These are phyloP conservation scores for Zonitis immaculata DNA, from an alignment of 2,888 invertebrate genomes.

Conservation along the genomic window DNA sequence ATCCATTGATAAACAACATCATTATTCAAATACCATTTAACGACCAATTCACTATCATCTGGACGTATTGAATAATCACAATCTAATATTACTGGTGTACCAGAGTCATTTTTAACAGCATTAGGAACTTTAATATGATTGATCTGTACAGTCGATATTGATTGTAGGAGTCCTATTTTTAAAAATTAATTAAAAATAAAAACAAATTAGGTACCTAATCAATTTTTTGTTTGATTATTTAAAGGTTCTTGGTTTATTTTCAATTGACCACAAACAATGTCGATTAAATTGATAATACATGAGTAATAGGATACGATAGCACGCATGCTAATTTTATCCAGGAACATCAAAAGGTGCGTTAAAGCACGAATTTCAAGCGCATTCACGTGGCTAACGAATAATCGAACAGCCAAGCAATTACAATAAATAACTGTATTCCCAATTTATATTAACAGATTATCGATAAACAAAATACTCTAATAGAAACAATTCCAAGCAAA, in stretches of 20 bases:
- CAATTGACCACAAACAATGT: not conserved
- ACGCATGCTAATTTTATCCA: constrained; percentile 14
- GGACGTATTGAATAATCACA: constrained; percentile 64
- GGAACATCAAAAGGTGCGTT: constrained; percentile 14
- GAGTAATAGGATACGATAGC: not conserved
- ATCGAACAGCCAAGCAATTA: not conserved
- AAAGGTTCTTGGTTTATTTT: not conserved
- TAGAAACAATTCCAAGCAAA: too few relatives aligned
- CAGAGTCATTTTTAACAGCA: constrained; percentile 44
- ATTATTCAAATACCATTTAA: constrained; percentile 71
- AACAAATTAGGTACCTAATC: not conserved
- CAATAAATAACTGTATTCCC: too few relatives aligned
- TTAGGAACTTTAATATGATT: constrained; percentile 46
- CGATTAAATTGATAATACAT: too few relatives aligned
- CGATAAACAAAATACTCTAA: too few relatives aligned
- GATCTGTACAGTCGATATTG: constrained; percentile 37
- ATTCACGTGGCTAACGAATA: constrained; percentile 8
- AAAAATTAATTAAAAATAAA: not conserved
- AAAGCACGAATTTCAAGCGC: constrained; percentile 10
- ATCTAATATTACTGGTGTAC: constrained; percentile 58
- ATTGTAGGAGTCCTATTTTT: not conserved
- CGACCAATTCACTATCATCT: constrained; percentile 64
- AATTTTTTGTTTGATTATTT: not conserved
- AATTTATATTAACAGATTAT: too few relatives aligned
- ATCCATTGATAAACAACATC: constrained; percentile 79